Evolutionary conservation across 2,113 vertebrate genomes (phyloP), one percentile per base, ranked within the genome.

Genomic region (Jacana jacana): DNA sequence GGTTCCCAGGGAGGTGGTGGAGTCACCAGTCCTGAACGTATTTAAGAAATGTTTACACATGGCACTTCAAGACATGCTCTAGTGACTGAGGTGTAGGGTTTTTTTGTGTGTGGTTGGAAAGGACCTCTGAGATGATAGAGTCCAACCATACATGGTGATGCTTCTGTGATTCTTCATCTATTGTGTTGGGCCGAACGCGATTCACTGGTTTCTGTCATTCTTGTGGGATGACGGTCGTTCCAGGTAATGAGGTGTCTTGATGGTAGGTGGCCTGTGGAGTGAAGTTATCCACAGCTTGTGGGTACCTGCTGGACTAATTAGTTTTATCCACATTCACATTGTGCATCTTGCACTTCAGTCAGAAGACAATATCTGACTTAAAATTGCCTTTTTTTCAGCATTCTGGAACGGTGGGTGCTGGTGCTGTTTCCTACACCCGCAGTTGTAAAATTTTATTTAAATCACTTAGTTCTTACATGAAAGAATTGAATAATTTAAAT

Each of bases 241-340:
- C 37, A 92, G 89, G 65, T 33, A 18, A n/a, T 82, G 48, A 89
- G 60, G 60, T 92, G 69, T 65, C 55, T 93, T 93, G 84, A 70
- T 93, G 40, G 42, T 64, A n/a, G 63, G 63, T 77, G 77, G 69
- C 86, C 61, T 75, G 72, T 65, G 6, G 65, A 86, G 79, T 37
- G 83, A 86, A 82, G 78, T 65, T 96, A 39, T 64, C 49, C 40
- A 39, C 68, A 37, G 83, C 80, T 83, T 54, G 48, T 65, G 49
- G 35, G n/a, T 66, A 75, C 84, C 86, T 91, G 66, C 66, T 86
- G 84, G 77, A 58, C 75, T 97, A 89, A 86, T 95, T 33, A 79
- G 31, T 86, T 92, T 92, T 31, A 19, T 94, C 8, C 18, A 7
- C 61, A 68, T 92, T 93, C 88, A 31, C 30, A 58, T 81, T 39